Evolutionary conservation across 2,888 invertebrate species (phyloP).

Genomic region (Euclidia mi): DNA sequence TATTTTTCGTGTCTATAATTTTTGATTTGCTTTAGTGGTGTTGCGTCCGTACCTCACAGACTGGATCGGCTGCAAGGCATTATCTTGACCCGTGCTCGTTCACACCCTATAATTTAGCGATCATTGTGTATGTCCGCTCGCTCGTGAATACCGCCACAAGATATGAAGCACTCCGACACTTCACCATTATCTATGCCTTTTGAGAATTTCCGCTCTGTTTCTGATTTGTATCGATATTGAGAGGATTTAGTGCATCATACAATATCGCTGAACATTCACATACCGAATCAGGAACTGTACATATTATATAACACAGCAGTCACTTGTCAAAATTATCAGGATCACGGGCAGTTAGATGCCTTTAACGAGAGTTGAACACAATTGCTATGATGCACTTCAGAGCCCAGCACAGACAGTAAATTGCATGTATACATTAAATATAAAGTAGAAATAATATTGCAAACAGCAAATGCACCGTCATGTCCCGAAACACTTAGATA

Average conservation of each 20-base stretch:
- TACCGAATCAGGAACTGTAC: slow-evolving; percentile 55
- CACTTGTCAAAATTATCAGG: slow-evolving; percentile 51
- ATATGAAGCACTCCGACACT: slow-evolving; percentile 84
- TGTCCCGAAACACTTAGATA: slow-evolving; percentile 81
- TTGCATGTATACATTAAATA: slow-evolving; percentile 80
- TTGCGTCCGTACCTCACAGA: slow-evolving; percentile 90
- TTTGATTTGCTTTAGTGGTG: slow-evolving; percentile 90
- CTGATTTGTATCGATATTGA: slow-evolving; percentile 76
- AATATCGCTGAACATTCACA: slow-evolving; percentile 66
- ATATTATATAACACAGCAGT: slow-evolving; percentile 44
- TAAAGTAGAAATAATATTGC: slow-evolving; percentile 84
- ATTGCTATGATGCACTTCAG: slow-evolving; percentile 88
- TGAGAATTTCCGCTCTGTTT: slow-evolving; percentile 81
- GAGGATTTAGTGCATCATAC: slow-evolving; percentile 88
- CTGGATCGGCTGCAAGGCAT: slow-evolving; percentile 89
- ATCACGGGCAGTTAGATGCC: slow-evolving; percentile 60
- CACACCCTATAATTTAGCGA: slow-evolving; percentile 85
- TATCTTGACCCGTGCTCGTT: slow-evolving; percentile 88
- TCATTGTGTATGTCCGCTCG: slow-evolving; percentile 90
- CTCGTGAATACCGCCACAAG: slow-evolving; percentile 83
- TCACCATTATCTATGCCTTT: slow-evolving; percentile 85
- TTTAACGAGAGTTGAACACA: slow-evolving; percentile 64
- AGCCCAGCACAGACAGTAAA: slow-evolving; percentile 84
- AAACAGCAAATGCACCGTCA: slow-evolving; percentile 86
- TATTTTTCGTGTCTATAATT: slow-evolving; percentile 88